Conservation (phyloP, 1,140 invertebrate genomes). For the Thereuonema tuberculata region DNA sequence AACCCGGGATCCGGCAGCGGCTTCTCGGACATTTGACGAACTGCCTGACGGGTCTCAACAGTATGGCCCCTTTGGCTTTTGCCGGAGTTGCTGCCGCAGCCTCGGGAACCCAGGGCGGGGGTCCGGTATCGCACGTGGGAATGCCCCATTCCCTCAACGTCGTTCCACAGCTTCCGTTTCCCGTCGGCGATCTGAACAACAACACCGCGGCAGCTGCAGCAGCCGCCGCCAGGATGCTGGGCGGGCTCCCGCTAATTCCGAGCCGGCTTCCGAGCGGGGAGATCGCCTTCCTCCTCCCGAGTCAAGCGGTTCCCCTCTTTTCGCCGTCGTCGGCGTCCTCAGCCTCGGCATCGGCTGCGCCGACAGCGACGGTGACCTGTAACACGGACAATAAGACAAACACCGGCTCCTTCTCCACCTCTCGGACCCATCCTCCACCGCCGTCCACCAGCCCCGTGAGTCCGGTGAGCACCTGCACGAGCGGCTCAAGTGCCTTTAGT, state of each 20-base stretch:
- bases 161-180: not conserved
- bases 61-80: conserved; percentile 4
- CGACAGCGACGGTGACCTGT: not conserved
- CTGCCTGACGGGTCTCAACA: conserved; percentile 49
- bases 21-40: conserved; percentile 54
- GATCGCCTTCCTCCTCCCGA: conserved; percentile 37
- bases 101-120: not conserved
- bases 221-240: conserved; percentile 12
- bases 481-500: not conserved
- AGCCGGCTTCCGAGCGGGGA: conserved; percentile 45
- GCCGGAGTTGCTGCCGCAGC: conserved; percentile 18
- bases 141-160: not conserved
- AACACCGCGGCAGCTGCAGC: not conserved
- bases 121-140: not conserved
- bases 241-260: conserved; percentile 51
- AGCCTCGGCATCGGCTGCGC: not conserved
- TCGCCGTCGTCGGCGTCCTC: not conserved
- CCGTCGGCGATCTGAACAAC: conserved; percentile 19
- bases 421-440: no score
- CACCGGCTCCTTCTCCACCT: not conserved
- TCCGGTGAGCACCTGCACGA: not conserved
- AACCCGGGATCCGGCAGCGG: conserved; percentile 50
- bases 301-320: not conserved
- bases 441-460: not conserved
- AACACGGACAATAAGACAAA: not conserved